A percentile compares a stretch with the other conserved stretches of the same genome.
phyloP scores from a whole-genome alignment of 30 jellyfish, hydroid and myxozoan genomes.

The Calvadosia cruxmelitensis region DNA sequence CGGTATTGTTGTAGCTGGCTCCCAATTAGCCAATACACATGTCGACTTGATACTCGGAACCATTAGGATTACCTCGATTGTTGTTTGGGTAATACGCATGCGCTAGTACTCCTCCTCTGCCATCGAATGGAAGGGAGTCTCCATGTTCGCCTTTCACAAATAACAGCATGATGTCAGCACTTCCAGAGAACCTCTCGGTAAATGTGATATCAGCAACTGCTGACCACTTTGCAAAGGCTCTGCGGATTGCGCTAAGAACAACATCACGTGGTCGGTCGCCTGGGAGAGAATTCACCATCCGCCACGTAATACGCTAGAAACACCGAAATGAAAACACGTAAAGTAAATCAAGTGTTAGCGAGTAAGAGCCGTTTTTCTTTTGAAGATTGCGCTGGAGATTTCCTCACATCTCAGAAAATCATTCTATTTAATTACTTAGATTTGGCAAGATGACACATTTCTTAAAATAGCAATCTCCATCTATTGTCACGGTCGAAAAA shows the following conservation, averaged over 20 bases:
- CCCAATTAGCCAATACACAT: neutral
- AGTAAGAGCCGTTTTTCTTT: too few relatives aligned
- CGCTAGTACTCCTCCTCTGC: conserved; percentile 88
- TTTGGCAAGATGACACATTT: too few relatives aligned
- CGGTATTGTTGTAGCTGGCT: neutral
- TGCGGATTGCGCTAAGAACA: conserved; percentile 23
- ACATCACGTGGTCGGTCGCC: conserved; percentile 16
- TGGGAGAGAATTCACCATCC: conserved; percentile 30
- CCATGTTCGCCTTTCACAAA: conserved; percentile 45
- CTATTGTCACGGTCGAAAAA: too few relatives aligned
- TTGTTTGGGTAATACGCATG: conserved; percentile 82
- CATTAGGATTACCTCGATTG: neutral
- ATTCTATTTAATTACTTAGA: too few relatives aligned
- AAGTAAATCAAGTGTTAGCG: too few relatives aligned
- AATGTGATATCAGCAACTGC: conserved; percentile 36
- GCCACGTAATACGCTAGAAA: conserved; percentile 38
- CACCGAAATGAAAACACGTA: too few relatives aligned
- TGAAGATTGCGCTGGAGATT: too few relatives aligned
- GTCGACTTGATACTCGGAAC: neutral
- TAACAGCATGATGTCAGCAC: conserved; percentile 56
- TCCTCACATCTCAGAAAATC: too few relatives aligned
- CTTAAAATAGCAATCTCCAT: too few relatives aligned
- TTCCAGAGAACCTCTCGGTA: conserved; percentile 27
- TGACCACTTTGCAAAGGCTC: conserved; percentile 61
- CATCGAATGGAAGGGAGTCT: conserved; percentile 90